These are phyloP conservation scores for Coleophora flavipennella DNA, from an alignment of 2,888 invertebrate species.

Conservation along the genomic window DNA sequence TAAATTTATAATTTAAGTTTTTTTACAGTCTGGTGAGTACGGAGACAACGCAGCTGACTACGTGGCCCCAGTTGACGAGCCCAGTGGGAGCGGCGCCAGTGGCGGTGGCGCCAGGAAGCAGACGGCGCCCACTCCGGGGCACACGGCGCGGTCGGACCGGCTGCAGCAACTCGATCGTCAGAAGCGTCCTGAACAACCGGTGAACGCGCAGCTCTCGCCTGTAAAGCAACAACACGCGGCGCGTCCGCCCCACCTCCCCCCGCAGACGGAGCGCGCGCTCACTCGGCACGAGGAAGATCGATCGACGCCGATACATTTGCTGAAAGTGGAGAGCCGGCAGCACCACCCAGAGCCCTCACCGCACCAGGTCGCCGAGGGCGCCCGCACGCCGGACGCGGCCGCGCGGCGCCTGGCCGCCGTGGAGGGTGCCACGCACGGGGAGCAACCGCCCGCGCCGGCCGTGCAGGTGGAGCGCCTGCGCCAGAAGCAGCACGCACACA, in stretches of 20 bases:
- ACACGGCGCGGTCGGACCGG: neutral
- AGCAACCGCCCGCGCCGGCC: conserved; percentile 4
- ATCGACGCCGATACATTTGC: too few relatives aligned
- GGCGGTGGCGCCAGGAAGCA: conserved; percentile 4
- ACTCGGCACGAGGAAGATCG: too few relatives aligned
- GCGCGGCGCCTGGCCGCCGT: neutral
- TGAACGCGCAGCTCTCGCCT: too few relatives aligned
- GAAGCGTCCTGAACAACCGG: too few relatives aligned
- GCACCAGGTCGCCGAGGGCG: conserved; percentile 11
- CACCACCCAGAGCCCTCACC: conserved; percentile 17
- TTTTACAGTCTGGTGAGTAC: conserved; percentile 51
- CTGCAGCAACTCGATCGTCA: too few relatives aligned
- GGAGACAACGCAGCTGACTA: conserved; percentile 52
- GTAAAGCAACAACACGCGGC: neutral
- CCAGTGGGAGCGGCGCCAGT: conserved; percentile 6
- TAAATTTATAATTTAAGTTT: too few relatives aligned
- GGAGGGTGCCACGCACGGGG: conserved; percentile 8
- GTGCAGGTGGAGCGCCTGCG: conserved; percentile 3
- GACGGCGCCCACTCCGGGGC: neutral
- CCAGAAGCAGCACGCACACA: conserved; percentile 4
- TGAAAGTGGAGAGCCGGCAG: too few relatives aligned
- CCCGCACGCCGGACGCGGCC: conserved; percentile 2
- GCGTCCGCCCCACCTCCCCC: conserved; percentile 18
- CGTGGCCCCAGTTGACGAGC: conserved; percentile 12
- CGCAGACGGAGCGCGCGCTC: neutral